phyloP scores from a whole-genome alignment of 1,140 invertebrate genomes.

The Rhagoletis pomonella region DNA sequence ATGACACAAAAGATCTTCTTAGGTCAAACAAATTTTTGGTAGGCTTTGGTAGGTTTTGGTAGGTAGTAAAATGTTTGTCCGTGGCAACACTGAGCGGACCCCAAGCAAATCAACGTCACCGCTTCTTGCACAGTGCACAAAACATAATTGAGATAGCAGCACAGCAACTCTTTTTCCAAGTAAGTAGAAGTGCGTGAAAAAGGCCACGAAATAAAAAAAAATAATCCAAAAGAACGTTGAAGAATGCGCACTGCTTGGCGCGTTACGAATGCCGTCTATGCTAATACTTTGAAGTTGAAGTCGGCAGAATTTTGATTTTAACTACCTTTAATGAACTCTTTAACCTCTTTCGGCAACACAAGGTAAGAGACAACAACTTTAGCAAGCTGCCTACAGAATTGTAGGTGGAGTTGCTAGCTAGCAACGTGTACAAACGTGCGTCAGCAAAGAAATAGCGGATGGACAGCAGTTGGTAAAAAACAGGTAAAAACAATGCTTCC shows the following conservation, averaged over 20 bases:
- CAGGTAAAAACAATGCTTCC: neutral
- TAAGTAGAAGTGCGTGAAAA: neutral
- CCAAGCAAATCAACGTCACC: neutral
- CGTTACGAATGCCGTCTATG: neutral
- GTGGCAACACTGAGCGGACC: neutral
- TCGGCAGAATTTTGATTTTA: neutral
- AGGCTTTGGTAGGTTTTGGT: too few species aligned
- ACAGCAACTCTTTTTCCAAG: neutral
- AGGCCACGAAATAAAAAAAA: neutral
- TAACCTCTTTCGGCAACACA: conserved; percentile 28
- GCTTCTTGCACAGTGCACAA: neutral
- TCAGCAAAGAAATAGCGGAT: neutral
- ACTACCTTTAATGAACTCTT: conserved; percentile 34
- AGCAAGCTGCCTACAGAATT: neutral
- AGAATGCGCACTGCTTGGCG: neutral
- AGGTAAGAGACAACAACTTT: neutral
- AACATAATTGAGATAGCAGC: neutral
- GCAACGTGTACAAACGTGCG: conserved; percentile 10
- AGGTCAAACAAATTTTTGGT: too few species aligned
- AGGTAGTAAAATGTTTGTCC: too few species aligned
- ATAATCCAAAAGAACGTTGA: neutral
- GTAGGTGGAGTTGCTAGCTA: neutral
- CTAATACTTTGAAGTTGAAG: neutral
- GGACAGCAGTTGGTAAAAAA: neutral
- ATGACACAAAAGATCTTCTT: too few species aligned